phyloP scores from a whole-genome alignment of 2,888 invertebrate species.

The Apamea epomidion region DNA sequence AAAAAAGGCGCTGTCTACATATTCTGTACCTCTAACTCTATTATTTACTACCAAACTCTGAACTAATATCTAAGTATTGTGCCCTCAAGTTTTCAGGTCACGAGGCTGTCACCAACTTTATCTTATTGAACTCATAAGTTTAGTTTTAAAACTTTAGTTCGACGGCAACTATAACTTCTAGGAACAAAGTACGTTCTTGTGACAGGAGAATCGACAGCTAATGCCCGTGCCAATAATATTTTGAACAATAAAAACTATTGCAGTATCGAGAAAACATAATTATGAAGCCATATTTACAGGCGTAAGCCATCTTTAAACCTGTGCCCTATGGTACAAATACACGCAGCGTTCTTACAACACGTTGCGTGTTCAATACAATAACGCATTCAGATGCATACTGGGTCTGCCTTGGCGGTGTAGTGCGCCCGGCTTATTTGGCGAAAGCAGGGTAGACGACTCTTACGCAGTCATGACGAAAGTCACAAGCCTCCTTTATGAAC shows the following conservation, averaged over 20 bases:
- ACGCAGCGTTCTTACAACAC: no score
- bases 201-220: conserved; percentile 16
- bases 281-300: not conserved
- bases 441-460: no score
- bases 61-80: conserved; percentile 33
- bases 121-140: conserved; percentile 42
- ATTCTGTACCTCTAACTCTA: not conserved
- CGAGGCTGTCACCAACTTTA: conserved; percentile 25
- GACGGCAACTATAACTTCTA: conserved; percentile 19
- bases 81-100: conserved; percentile 20
- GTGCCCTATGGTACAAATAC: no score
- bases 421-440: no score
- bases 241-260: conserved; percentile 8
- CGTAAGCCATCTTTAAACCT: no score
- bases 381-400: no score
- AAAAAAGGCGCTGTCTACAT: not conserved
- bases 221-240: conserved; percentile 3
- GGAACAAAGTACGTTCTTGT: conserved; percentile 1
- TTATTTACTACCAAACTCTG: conserved; percentile 20
- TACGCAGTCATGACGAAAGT: no score
- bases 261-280: not conserved
- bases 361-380: no score
- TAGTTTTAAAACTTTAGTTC: conserved; percentile 30
- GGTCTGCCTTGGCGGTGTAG: no score
- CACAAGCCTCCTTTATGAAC: no score